Percentiles rank a stretch among this genome's conserved stretches.
These are phyloP conservation scores for Syngnathus floridae DNA, from an alignment of 2,113 vertebrate genomes.

Conservation along the genomic window DNA sequence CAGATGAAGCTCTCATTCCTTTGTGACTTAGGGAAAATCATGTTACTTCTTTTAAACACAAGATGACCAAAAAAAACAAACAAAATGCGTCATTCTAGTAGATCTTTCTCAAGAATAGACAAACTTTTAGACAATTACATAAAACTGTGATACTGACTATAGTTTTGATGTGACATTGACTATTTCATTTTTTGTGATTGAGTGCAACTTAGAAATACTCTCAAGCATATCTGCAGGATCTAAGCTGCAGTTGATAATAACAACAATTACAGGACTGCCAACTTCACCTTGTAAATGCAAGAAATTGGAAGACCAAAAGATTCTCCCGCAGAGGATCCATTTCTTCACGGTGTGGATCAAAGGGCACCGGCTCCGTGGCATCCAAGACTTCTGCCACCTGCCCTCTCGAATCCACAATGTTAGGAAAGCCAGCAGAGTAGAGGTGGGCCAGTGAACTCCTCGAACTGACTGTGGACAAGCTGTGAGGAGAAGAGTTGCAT, in stretches of 20 bases:
- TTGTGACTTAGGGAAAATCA: too few species aligned
- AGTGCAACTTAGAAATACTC: not conserved
- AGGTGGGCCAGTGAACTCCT: conserved; percentile 76
- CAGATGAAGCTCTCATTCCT: too few species aligned
- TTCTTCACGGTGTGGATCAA: conserved; percentile 76
- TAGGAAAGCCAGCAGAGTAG: conserved; percentile 73
- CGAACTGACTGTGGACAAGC: conserved; percentile 68
- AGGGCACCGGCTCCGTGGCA: conserved; percentile 59
- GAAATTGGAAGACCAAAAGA: conserved; percentile 85
- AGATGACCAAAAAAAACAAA: not conserved
- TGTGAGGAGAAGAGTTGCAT: conserved; percentile 35
- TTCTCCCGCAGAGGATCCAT: conserved; percentile 77
- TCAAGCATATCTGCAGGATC: not conserved
- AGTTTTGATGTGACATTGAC: not conserved
- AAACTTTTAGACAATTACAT: not conserved
- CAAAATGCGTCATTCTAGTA: not conserved
- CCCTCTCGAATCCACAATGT: conserved; percentile 72
- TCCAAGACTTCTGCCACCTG: conserved; percentile 74
- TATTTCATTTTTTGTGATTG: not conserved
- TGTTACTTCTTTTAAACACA: not conserved
- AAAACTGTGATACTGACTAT: not conserved
- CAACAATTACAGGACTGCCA: not conserved
- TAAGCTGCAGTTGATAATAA: not conserved
- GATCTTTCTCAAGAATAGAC: not conserved
- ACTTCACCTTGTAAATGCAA: conserved; percentile 83